Evolutionary conservation across 2,113 vertebrate genomes (phyloP).

Genomic region (Theristicus caerulescens): DNA sequence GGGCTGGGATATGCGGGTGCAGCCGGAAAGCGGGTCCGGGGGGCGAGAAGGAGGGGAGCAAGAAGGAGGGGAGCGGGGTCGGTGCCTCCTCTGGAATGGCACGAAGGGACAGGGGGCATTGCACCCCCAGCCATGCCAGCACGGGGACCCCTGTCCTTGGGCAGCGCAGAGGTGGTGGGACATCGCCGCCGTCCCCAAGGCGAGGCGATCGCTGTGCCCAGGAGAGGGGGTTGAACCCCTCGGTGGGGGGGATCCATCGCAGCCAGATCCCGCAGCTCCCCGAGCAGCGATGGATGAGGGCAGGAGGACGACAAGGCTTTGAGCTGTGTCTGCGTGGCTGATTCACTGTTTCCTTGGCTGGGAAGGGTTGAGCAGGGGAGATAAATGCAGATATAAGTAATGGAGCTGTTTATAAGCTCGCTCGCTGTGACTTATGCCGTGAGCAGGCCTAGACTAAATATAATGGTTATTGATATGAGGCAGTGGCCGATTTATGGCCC

Average conservation of each 20-base stretch:
- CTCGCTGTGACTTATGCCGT: not conserved
- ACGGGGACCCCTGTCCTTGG: not conserved
- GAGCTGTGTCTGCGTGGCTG: not conserved
- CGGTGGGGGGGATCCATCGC: accelerated
- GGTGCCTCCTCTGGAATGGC: not conserved
- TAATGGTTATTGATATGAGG: not conserved
- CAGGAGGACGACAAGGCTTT: not conserved
- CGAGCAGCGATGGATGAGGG: not conserved
- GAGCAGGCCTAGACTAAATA: constrained; percentile 51
- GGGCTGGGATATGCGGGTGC: accelerated
- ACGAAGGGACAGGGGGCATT: accelerated
- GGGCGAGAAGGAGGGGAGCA: not conserved
- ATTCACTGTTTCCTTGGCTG: not conserved
- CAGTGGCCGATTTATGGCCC: not conserved
- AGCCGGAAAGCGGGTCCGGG: not conserved
- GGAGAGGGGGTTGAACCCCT: not conserved
- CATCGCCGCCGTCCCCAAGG: not conserved
- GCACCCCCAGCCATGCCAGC: not conserved
- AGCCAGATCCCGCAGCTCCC: not conserved
- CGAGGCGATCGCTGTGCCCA: not conserved
- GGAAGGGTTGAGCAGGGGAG: not conserved
- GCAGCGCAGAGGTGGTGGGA: not conserved
- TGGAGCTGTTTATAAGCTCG: not conserved
- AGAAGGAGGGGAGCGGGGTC: not conserved
- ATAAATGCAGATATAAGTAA: constrained; percentile 24